phyloP scores from a whole-genome alignment of 2,888 invertebrate genomes.

The Drosophila pseudotakahashii region DNA sequence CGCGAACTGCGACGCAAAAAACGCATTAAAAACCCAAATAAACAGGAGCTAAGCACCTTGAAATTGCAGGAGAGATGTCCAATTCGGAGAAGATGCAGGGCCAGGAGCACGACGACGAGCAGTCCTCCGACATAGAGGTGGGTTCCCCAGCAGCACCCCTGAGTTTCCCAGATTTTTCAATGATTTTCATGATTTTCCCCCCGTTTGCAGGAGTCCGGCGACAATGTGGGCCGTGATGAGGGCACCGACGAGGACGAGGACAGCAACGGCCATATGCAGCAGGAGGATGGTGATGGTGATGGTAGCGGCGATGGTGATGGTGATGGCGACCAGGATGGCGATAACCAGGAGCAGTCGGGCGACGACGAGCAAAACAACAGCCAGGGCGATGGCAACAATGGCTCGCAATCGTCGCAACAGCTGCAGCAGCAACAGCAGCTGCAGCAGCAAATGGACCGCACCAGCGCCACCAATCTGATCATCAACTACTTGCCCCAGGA shows the following conservation, averaged over 20 bases:
- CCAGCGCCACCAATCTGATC: conserved; percentile 91
- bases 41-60: not conserved
- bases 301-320: not conserved
- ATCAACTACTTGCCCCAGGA: conserved; percentile 98
- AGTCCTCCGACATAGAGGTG: conserved; percentile 30
- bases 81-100: conserved; percentile 28
- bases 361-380: conserved; percentile 27
- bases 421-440: conserved; percentile 41
- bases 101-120: conserved; percentile 27
- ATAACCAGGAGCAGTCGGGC: conserved; percentile 32
- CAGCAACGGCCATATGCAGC: conserved; percentile 17
- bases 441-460: conserved; percentile 54
- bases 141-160: not conserved
- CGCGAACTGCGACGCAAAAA: conserved; percentile 37
- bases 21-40: not conserved
- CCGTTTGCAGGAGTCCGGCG: conserved; percentile 18
- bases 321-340: not conserved
- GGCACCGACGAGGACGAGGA: conserved; percentile 33
- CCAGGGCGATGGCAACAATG: conserved; percentile 5
- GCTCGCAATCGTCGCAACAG: too few relatives aligned
- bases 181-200: not conserved
- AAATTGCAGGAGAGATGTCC: conserved; percentile 8
- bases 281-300: conserved; percentile 2
- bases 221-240: conserved; percentile 32
- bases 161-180: not conserved